Base-by-base conservation (phyloP, 2,113 vertebrate genomes). In the Terrapene triunguis region DNA sequence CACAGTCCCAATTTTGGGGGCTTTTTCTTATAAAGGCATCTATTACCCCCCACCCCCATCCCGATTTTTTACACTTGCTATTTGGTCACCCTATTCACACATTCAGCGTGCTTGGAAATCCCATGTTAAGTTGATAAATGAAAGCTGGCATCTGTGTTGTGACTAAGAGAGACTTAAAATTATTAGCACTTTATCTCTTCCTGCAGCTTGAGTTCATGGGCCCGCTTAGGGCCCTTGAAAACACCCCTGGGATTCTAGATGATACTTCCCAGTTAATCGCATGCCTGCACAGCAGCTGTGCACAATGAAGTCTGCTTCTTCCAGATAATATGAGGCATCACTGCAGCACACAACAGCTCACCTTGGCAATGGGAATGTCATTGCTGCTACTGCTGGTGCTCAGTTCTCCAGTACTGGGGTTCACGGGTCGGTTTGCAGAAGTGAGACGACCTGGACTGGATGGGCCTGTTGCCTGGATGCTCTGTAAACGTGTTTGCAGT, bases 381-480 rank as follows among this genome's bases (percentile, higher is more conserved):
- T 99, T 99, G 98, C 99, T 99, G 95, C 99, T 99, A 97, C 99
- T 99, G 97, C 99, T 99, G 3, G 99, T 99, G 97, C 99, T 99
- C 83, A 99, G 98, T 91, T 99, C 99, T 76, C 99, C 99, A 0
- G 99, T 99, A 97, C 99, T 99, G 88, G 99, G 99, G 95, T 99
- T 99, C 44, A 99, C 50, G 1, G 98, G 98, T 85, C 98, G 99
- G 82, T 95, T 99, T 90, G 98, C 85, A 1, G 98, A 98, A 24
- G 98, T 98, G 22, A 99, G 98, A 44, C 98, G 98, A 12, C 98
- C 98, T 0, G 99, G 99, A 92, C 99, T 99, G 85, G 98, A 98
- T 1, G 98, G 98, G 24, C 98, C 99, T 0, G 98, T 97, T 22
- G 98, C 98, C 92, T 99, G 99, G 13, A 99, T 93, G 0, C 98